Evolutionary conservation across 2,888 invertebrate genomes (phyloP), one percentile per base, ranked within the genome.

Genomic region (Xylocampa areola): DNA sequence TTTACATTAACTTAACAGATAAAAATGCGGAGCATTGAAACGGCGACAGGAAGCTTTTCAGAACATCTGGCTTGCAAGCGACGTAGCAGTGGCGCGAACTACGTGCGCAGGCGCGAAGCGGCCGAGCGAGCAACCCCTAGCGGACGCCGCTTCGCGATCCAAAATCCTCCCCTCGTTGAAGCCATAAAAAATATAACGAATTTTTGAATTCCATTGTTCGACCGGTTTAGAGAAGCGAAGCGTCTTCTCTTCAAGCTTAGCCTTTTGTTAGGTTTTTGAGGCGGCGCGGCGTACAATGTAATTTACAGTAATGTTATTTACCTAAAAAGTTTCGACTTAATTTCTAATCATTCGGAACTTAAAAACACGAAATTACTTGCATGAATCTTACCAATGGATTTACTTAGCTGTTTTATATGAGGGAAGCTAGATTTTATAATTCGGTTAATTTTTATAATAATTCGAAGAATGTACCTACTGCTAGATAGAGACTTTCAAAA

Each of bases 21-120:
- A 86, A 86, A 89, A 91, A 86, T 84, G 85, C 87, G 79, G 87
- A 89, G 86, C 84, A 87, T 84, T 82, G 85, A 73, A 89, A 89
- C 91, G 85, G 80, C 92, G 90, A 91, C 90, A 91, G 89, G 89
- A 94, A 93, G 93, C 93, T 92, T 92, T 91, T 92, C 88, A 87
- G 93, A 93, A 94, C 94, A 94, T 94, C 94, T 94, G 94, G 91
- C 92, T 90, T 88, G 88, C 90, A 89, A 89, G 90, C 91, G 87
- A 91, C 92, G 91, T 92, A 90, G 91, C 91, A 90, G 92, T 94
- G 94, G 94, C 93, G 94, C 94, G 94, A 94, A 94, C 94, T 91
- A 91, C 88, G 90, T 86, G 89, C 94, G 94, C 93, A 92, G 85
- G 92, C 94, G 94, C 92, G 90, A 89, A 88, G 87, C 90, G 85